Percentiles rank a stretch among this genome's conserved stretches.
Evolutionary conservation across 2,113 vertebrate genomes (phyloP).

Genomic region (Mola mola): DNA sequence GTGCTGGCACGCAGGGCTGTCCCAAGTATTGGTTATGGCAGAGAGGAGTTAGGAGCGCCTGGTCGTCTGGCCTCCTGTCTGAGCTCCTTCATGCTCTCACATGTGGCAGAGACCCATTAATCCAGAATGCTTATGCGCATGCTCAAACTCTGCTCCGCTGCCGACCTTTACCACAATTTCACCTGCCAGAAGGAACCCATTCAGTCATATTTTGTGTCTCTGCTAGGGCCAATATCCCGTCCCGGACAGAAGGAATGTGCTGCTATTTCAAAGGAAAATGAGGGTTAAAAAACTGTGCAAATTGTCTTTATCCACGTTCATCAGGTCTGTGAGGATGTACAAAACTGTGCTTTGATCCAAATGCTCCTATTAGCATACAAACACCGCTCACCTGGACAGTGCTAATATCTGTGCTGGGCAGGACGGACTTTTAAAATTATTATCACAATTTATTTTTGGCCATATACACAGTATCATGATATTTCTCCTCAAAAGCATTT

Average conservation of each 20-base stretch:
- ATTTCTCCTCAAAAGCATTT: too few relatives aligned
- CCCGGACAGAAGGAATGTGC: slow-evolving; percentile 7
- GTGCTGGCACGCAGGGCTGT: slow-evolving; percentile 28
- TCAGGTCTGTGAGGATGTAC: neutral
- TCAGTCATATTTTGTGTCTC: neutral
- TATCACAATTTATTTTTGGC: too few relatives aligned
- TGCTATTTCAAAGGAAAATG: slow-evolving; percentile 10
- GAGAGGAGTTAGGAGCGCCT: slow-evolving; percentile 13
- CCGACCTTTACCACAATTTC: slow-evolving; percentile 11
- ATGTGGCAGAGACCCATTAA: slow-evolving; percentile 20
- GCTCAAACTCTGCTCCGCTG: slow-evolving; percentile 3
- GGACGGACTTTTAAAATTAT: too few relatives aligned
- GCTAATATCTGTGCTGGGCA: too few relatives aligned
- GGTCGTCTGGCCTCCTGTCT: slow-evolving; percentile 44
- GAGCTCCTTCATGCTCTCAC: slow-evolving; percentile 46
- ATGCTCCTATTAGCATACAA: neutral
- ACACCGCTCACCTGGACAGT: too few relatives aligned
- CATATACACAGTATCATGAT: too few relatives aligned
- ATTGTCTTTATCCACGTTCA: neutral
- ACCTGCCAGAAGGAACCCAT: neutral
- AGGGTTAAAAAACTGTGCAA: neutral
- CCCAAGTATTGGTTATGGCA: slow-evolving; percentile 53
- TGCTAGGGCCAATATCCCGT: slow-evolving; percentile 18
- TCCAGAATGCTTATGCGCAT: neutral
- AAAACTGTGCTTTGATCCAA: neutral